Base-by-base conservation (phyloP, 2,888 invertebrate species). In the Mystacides longicornis region DNA sequence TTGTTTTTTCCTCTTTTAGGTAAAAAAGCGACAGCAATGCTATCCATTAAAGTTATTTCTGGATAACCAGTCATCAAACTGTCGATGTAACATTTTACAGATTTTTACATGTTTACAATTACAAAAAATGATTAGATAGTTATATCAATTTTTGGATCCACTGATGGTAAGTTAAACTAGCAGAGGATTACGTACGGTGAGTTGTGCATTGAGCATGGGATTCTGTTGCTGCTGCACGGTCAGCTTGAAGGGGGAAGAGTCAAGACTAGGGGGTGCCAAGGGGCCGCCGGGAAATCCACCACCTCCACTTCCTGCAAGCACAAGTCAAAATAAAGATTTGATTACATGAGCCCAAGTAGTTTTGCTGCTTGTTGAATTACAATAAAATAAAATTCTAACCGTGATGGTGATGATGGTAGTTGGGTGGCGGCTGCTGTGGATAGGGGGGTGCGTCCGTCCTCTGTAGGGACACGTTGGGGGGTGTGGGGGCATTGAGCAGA, bases 401-500 rank as follows among this genome's bases (percentile, higher is more conserved):
- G 62, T 65, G 71, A 60, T 75, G 77, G 68, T 73, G 75, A 64
- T 72, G 67, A 65, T 72, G 74, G 64, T 73, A 74, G 63, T 71
- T 77, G 62, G 51, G 60, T 55, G 58, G 62, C 48, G 58, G 62
- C 51, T 55, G 61, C 47, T 58, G 59, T 14, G 60, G 78, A 61
- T 79, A 77, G 14, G 78, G 78, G 64, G 79, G 71, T 62, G 71
- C 72, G 63, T 83, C 80, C 42, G 83, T 81, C 58, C 86, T 78
- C 70, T 89, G 87, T 62, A 94, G 78, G 59, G 93, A 85, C 52
- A 95, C 94, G 71, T 95, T 95, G 51, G 91, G 91, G 54, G 93
- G 91, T 60, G 91, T 90, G 49, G 86, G 87, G 65, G 87, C 87
- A 68, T 88, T 89, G 66, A 93, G 80, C 64, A 95, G 79, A 60